Percentiles rank a stretch among this genome's conserved stretches.
Conservation (phyloP, 2,113 vertebrate genomes). For the Microtus ochrogaster region DNA sequence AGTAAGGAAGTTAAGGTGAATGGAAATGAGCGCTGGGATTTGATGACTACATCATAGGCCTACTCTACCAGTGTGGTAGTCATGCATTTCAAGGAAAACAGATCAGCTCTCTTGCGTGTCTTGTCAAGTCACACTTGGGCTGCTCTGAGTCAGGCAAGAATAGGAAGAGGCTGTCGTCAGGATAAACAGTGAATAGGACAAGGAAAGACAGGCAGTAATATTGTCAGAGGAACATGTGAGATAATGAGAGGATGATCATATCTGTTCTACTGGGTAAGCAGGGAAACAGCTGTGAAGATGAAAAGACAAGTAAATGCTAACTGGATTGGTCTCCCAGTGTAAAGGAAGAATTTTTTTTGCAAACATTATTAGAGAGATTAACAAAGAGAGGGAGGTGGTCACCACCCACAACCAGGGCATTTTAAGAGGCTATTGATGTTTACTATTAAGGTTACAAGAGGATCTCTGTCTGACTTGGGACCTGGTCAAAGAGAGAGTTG, state of each 20-base stretch:
- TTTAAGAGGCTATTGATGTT: background rate
- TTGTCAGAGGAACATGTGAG: background rate
- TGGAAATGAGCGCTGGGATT: background rate
- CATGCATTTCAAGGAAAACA: background rate
- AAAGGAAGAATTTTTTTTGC: background rate
- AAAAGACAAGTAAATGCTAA: background rate
- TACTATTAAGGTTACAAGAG: background rate
- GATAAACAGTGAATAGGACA: background rate
- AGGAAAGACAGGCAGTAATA: background rate
- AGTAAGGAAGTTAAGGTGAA: background rate
- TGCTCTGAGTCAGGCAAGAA: conserved; percentile 32
- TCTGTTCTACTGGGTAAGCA: background rate
- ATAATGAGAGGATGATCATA: no score
- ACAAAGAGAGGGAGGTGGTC: background rate
- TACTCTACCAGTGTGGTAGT: background rate
- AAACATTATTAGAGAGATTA: background rate
- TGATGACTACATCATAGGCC: background rate
- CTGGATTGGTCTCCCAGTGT: background rate
- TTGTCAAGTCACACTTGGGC: background rate
- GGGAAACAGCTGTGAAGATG: background rate
- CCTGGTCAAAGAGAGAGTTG: background rate
- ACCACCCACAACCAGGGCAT: background rate
- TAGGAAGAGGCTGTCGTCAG: background rate
- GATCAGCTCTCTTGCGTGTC: background rate
- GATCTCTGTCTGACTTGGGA: background rate